Base-by-base conservation (phyloP, 1,140 invertebrate genomes). In the Eumaeus atala region DNA sequence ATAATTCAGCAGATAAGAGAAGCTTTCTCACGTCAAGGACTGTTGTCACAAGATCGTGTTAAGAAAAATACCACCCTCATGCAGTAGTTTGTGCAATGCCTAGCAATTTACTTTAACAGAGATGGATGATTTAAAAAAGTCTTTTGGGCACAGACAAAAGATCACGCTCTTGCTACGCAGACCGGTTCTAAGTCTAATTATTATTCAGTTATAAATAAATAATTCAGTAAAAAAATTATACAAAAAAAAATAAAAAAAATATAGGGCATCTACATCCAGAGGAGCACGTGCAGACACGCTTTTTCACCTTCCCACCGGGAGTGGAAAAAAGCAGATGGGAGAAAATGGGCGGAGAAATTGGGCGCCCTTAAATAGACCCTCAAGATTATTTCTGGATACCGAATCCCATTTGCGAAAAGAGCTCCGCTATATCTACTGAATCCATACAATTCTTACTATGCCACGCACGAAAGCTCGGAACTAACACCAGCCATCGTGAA, bases 41-140 rank as follows among this genome's bases (percentile, higher is more conserved):
- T 9, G 28, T 4, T 54, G 17, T 18, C 10, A 48, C 3, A 54
- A 11, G 9, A 14, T 33, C 4, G 12, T 11, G 35, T 48, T 48
- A 44, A 28, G 53, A 14, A 54, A 54, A 37, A 54, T 54, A 2
- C 53, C 42, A 18, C 53, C 53, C 10, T 47, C 54, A 4, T 21
- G 10, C 9, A 34, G 48, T 36, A 12, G 35, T 37, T 9, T 55
- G 0, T 55, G 48, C 34, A 18, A 55, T 34, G 36, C 35, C 7
- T 34, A 38, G 8, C 8, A 35, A 28, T 37, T 49, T 8, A 11
- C 54, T 11, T 36, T 48, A 12, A 44, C 48, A 55, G 48, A 55
- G 28, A 44, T 35, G 12, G 54, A 44, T 1, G 54, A 35, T 37
- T 34, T 28, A 2, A 36, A 0, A 18, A 55, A 55, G 2, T 28